Evolutionary conservation across 92 coral and sea anemone species (phyloP).

Genomic region (Zoanthus solanderi): DNA sequence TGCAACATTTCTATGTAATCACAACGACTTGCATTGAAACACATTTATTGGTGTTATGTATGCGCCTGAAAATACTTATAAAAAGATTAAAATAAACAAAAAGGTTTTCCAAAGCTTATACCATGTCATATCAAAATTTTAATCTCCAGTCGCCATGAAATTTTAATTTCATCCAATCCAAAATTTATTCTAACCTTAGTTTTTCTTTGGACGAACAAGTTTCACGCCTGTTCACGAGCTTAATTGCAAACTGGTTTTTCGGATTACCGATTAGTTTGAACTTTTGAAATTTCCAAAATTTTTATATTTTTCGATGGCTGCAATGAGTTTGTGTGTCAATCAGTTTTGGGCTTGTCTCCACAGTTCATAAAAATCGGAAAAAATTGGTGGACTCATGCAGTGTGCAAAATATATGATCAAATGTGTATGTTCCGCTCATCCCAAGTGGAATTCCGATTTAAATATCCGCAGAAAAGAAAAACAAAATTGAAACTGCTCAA

Average conservation of each 20-base stretch:
- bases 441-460: background rate
- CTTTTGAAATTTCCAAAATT: background rate
- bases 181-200: background rate
- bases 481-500: background rate
- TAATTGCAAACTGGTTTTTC: background rate
- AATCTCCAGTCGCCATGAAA: constrained; percentile 27
- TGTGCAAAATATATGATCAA: constrained; percentile 1
- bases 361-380: background rate
- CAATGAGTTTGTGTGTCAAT: background rate
- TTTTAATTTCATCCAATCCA: constrained; percentile 24
- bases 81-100: background rate
- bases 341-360: constrained; percentile 6
- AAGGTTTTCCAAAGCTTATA: constrained; percentile 5
- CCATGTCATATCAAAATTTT: constrained; percentile 25
- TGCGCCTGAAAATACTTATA: background rate
- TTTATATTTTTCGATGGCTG: background rate
- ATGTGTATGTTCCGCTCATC: constrained; percentile 6
- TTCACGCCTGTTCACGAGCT: background rate
- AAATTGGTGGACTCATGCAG: constrained; percentile 25
- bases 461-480: background rate
- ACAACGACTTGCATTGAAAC: background rate
- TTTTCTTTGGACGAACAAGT: constrained; percentile 2
- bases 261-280: background rate
- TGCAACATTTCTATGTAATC: background rate
- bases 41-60: background rate